Evolutionary conservation across 2,888 invertebrate species (phyloP).

Genomic region (Drosophila fulvimacula): DNA sequence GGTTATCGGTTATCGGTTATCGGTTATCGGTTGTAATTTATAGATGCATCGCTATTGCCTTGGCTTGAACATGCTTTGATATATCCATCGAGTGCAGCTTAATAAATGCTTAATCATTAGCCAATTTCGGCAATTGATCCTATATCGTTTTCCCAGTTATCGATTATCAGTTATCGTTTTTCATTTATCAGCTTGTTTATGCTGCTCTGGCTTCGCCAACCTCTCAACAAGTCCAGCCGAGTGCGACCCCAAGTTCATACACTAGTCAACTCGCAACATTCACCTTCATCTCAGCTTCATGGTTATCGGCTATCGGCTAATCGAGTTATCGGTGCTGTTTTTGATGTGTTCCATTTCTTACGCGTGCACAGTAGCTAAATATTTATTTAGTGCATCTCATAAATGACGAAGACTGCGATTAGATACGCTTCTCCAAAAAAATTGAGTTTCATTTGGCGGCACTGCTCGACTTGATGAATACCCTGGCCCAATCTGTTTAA

Average conservation of each 20-base stretch:
- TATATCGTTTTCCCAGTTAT: not conserved
- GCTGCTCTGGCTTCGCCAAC: not conserved
- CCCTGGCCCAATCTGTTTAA: not conserved
- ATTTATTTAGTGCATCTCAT: conserved; percentile 17
- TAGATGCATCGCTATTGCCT: not conserved
- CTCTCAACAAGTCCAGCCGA: not conserved
- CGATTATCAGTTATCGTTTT: not conserved
- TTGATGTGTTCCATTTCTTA: not conserved
- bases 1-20: not conserved
- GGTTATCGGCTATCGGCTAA: not conserved
- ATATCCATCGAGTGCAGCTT: not conserved
- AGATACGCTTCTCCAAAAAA: conserved; percentile 27
- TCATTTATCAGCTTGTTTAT: not conserved
- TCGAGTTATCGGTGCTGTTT: not conserved
- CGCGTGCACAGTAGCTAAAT: conserved; percentile 18
- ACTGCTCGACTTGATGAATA: not conserved
- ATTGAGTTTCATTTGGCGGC: conserved; percentile 13
- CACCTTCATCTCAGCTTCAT: too few species aligned
- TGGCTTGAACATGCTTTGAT: not conserved
- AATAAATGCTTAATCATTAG: too few species aligned
- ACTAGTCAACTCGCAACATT: not conserved
- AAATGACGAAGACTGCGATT: conserved; percentile 29
- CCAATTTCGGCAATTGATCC: too few species aligned
- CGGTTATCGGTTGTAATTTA: not conserved
- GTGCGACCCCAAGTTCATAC: not conserved